Evolutionary conservation across 2,113 vertebrate species (phyloP).

Genomic region (Centropristis striata): DNA sequence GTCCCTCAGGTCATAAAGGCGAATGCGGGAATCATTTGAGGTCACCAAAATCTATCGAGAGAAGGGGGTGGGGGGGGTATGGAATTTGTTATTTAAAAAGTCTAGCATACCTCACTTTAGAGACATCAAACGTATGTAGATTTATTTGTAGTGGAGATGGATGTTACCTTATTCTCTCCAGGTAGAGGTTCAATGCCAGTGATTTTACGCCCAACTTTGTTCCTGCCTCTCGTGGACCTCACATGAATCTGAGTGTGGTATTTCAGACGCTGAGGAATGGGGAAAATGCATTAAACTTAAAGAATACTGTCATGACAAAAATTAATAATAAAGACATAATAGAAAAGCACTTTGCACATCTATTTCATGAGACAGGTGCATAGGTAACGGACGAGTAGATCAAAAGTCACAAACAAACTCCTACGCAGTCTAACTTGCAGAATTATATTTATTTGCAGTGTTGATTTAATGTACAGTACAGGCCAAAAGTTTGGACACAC

Average conservation of each 20-base stretch:
- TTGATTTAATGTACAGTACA: too few species aligned
- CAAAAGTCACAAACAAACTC: too few species aligned
- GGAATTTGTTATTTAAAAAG: not conserved
- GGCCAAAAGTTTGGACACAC: too few species aligned
- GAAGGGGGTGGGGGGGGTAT: not conserved
- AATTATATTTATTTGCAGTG: too few species aligned
- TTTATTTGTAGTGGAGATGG: not conserved
- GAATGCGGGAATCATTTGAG: slow-evolving; percentile 97
- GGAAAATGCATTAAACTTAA: not conserved
- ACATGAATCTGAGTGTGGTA: slow-evolving; percentile 99
- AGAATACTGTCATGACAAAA: not conserved
- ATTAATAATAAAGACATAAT: not conserved
- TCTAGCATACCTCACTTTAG: not conserved
- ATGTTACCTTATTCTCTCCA: slow-evolving; percentile 96
- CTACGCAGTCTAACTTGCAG: too few species aligned
- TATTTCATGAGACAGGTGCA: too few species aligned
- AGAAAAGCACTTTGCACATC: not conserved
- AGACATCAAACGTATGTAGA: not conserved
- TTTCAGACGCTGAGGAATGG: slow-evolving; percentile 91
- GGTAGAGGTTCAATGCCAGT: slow-evolving; percentile 98
- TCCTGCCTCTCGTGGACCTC: slow-evolving; percentile 95
- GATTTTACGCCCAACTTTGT: slow-evolving; percentile 98
- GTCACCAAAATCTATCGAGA: slow-evolving; percentile 95
- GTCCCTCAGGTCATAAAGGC: slow-evolving; percentile 97
- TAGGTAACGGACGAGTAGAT: too few species aligned